phyloP scores from a whole-genome alignment of 2,797 vertebrate species.

The Alouatta caraya region DNA sequence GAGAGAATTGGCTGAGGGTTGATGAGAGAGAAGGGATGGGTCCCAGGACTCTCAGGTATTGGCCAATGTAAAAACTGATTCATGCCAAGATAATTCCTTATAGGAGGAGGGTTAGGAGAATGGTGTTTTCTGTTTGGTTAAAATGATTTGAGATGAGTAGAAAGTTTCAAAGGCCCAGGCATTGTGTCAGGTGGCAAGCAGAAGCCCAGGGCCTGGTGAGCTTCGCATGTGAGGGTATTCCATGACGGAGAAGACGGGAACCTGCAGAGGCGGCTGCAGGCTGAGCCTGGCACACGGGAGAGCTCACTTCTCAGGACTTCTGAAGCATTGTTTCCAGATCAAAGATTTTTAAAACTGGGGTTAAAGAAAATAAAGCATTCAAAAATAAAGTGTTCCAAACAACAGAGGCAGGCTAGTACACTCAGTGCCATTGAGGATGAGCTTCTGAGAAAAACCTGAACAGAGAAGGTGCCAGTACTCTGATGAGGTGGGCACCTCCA shows the following conservation, averaged over 20 bases:
- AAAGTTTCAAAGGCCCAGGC: not conserved
- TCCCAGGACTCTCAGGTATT: too few relatives aligned
- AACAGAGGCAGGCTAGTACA: rapidly evolving
- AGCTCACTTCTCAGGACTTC: not conserved
- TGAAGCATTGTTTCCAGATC: not conserved
- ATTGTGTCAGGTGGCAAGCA: not conserved
- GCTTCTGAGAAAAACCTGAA: not conserved
- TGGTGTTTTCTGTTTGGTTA: not conserved
- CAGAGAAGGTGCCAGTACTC: not conserved
- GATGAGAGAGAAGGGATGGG: rapidly evolving
- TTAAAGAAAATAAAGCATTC: not conserved
- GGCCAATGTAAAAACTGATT: not conserved
- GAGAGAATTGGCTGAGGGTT: rapidly evolving
- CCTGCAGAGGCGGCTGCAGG: not conserved
- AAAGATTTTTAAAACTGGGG: not conserved
- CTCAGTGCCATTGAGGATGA: rapidly evolving
- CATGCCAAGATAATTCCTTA: not conserved
- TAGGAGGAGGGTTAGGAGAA: too few relatives aligned
- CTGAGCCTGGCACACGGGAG: rapidly evolving
- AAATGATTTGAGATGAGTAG: not conserved
- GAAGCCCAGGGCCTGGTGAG: not conserved
- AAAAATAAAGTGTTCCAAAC: not conserved
- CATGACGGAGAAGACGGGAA: not conserved
- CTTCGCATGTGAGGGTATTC: not conserved
- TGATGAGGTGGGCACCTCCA: rapidly evolving